Conservation (phyloP, 2,113 vertebrate genomes). For the Engraulis encrasicolus region DNA sequence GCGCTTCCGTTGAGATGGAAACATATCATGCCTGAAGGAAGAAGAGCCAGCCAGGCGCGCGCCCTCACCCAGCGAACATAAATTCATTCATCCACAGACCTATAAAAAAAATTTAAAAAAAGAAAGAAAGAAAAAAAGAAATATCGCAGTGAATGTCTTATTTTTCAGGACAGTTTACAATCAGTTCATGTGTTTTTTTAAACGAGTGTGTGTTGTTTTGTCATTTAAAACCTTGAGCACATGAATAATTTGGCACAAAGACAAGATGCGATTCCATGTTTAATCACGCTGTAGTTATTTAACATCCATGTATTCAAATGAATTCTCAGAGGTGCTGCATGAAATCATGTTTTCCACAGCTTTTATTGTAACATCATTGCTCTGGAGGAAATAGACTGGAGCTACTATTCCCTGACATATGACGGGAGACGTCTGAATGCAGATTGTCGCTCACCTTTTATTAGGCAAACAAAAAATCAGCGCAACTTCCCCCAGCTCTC, state of each 20-base stretch:
- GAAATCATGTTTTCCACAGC: not conserved
- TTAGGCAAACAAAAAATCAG: conserved; percentile 79
- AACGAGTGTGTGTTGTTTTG: not conserved
- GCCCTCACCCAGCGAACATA: conserved; percentile 18
- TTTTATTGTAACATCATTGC: conserved; percentile 36
- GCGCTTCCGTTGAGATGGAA: conserved; percentile 42
- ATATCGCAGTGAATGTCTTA: not conserved
- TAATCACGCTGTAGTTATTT: not conserved
- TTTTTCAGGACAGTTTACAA: not conserved
- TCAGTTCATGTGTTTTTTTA: not conserved
- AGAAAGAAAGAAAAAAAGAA: not conserved
- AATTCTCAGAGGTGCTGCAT: conserved; percentile 5
- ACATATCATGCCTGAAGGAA: conserved; percentile 39
- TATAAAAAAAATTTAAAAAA: too few species aligned
- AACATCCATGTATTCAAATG: not conserved
- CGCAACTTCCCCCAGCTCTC: conserved; percentile 69
- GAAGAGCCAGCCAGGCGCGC: too few species aligned
- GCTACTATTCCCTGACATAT: conserved; percentile 42
- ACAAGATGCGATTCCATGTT: not conserved
- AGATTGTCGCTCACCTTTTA: conserved; percentile 67
- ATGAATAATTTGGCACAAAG: not conserved
- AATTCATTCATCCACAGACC: conserved; percentile 7
- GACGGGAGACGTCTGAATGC: conserved; percentile 57
- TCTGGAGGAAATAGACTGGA: conserved; percentile 33
- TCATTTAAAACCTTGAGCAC: not conserved